Percentiles rank a stretch among this genome's conserved stretches.
Conservation (phyloP, 23 tunicate genomes). For the Diplosoma virens region DNA sequence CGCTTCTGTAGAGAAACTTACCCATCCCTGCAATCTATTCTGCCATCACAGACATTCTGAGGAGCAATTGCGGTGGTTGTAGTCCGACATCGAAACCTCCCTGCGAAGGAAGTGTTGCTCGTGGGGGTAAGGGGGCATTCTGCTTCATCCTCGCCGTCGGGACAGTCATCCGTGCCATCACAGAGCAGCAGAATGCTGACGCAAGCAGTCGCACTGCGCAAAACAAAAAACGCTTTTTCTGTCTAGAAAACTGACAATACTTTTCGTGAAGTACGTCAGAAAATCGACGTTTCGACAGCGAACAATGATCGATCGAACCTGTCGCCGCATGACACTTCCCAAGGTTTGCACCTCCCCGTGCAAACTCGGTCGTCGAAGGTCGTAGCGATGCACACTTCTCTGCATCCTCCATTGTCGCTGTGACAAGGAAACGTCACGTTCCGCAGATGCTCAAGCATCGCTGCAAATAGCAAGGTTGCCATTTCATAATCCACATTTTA, state of each 20-base stretch:
- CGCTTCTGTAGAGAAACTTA: conserved; percentile 4
- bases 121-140: conserved; percentile 15
- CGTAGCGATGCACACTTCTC: conserved; percentile 68
- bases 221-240: not conserved
- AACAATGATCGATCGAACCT: not conserved
- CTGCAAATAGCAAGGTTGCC: conserved; percentile 55
- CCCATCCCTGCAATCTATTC: conserved; percentile 88
- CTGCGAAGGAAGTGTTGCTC: not conserved
- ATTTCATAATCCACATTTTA: too few relatives aligned
- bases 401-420: conserved; percentile 7
- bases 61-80: conserved; percentile 23
- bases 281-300: not conserved
- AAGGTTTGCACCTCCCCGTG: conserved; percentile 59
- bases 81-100: conserved; percentile 26
- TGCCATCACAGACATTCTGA: conserved; percentile 61
- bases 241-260: not conserved
- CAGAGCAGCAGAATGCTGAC: conserved; percentile 44
- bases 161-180: conserved; percentile 75
- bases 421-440: conserved; percentile 35
- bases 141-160: conserved; percentile 65
- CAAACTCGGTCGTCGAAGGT: conserved; percentile 32
- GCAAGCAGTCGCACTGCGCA: conserved; percentile 19
- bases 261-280: not conserved
- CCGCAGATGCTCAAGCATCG: conserved; percentile 20
- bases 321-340: conserved; percentile 61